Base-by-base conservation (phyloP, 2,888 invertebrate genomes). In the Phrixothrix hirtus region DNA sequence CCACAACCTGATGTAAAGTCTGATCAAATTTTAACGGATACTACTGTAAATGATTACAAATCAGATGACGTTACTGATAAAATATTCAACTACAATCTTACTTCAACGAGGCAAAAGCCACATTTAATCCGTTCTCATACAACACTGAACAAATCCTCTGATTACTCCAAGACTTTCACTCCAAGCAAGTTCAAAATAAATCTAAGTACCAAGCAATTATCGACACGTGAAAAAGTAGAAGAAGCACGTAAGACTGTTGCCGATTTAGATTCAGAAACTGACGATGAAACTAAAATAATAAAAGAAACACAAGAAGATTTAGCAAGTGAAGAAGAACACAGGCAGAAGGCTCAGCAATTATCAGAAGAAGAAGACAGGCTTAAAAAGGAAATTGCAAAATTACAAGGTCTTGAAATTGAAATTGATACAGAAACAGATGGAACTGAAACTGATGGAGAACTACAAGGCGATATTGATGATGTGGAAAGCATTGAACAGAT, bases 381-480 rank as follows among this genome's bases (percentile, higher is more conserved):
- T 36, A 87, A 88, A 59, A 81, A 88, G 31, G 89, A 89, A 73
- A 89, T 89, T 44, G 81, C 86, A 62, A 87, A 89, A 70, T 71
- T 89, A 58, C 87, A 86, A 60, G 84, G 85, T 35, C 83, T 86
- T 0, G 88, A 85, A 62, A 82, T 87, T 31, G 88, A 88, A 65
- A 78, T 89, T 32, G 90, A 90, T 59, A 89, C 89, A 0, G 90
- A 90, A 73, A 90, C 89, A 0, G 90, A 90, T 71, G 90, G 89
- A 62, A 87, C 87, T 4, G 84, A 85, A 78, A 87, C 86, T 0
- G 86, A 87, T 57, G 85, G 85, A 0, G 87, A 87, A 65, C 78
- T 85, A 53, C 79, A 73, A 55, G 69, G 71, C 1, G 75, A 75
- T 55, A 68, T 67, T 37, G 74, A 74, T 31, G 71, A 71, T 35